Evolutionary conservation across 2,113 vertebrate species (phyloP).

Genomic region (Pungitius pungitius): DNA sequence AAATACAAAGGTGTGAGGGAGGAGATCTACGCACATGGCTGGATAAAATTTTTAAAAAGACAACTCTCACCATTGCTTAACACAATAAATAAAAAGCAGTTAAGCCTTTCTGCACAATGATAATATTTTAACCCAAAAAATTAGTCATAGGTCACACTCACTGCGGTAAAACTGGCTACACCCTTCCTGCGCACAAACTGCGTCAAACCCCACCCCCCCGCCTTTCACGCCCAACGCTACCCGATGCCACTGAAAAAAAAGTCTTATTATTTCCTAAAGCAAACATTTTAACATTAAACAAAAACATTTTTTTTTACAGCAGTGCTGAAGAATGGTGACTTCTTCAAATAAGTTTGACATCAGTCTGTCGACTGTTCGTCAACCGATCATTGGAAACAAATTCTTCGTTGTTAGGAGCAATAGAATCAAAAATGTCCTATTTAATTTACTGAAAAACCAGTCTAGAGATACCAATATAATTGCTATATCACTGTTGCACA

Average conservation of each 20-base stretch:
- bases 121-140: constrained; percentile 37
- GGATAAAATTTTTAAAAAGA: constrained; percentile 5
- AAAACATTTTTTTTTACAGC: neutral
- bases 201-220: constrained; percentile 80
- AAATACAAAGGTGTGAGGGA: constrained; percentile 19
- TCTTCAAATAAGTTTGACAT: constrained; percentile 34
- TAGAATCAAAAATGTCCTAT: constrained; percentile 21
- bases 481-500: constrained; percentile 24
- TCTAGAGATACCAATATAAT: constrained; percentile 15
- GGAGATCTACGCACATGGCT: neutral
- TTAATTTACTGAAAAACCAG: constrained; percentile 35
- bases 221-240: constrained; percentile 24
- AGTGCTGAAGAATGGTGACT: constrained; percentile 17
- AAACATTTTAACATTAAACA: constrained; percentile 19
- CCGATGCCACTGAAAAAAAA: constrained; percentile 2
- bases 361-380: constrained; percentile 30
- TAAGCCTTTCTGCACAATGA: constrained; percentile 64
- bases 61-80: constrained; percentile 11
- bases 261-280: neutral
- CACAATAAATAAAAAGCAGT: constrained; percentile 17
- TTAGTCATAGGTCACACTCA: constrained; percentile 78
- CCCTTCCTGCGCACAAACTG: constrained; percentile 83
- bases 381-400: constrained; percentile 66
- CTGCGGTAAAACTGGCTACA: constrained; percentile 80
- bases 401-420: constrained; percentile 47